A percentile compares a stretch with the other conserved stretches of the same genome.
Evolutionary conservation across 2,888 invertebrate species (phyloP).

Genomic region (Drosophila recens): DNA sequence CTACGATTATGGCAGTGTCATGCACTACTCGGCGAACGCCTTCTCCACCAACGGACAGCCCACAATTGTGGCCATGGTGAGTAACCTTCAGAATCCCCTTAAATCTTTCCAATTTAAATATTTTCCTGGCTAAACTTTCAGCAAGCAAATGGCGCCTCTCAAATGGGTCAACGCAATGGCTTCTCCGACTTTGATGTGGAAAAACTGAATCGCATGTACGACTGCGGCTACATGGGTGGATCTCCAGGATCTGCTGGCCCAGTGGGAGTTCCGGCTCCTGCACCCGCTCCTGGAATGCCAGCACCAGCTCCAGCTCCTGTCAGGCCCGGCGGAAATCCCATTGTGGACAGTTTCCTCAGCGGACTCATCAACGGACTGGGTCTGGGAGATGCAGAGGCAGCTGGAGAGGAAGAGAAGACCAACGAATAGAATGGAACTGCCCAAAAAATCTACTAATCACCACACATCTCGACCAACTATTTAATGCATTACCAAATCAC

Average conservation of each 20-base stretch:
- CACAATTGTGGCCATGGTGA: conserved; percentile 90
- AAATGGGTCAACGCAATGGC: conserved; percentile 91
- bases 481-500: conserved; percentile 58
- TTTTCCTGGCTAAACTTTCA: conserved; percentile 3
- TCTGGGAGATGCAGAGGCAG: conserved; percentile 65
- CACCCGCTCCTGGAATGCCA: conserved; percentile 15
- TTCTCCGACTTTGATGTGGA: conserved; percentile 90
- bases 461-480: conserved; percentile 53
- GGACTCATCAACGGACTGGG: conserved; percentile 82
- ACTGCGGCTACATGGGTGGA: conserved; percentile 85
- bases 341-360: conserved; percentile 80
- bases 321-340: conserved; percentile 63
- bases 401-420: conserved; percentile 38
- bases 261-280: conserved; percentile 23
- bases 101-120: too few relatives aligned
- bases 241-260: background rate
- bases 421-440: conserved; percentile 14
- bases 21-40: conserved; percentile 93
- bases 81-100: conserved; percentile 7
- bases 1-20: conserved; percentile 93
- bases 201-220: conserved; percentile 92
- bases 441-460: conserved; percentile 45
- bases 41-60: conserved; percentile 90
- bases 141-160: conserved; percentile 82
- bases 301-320: conserved; percentile 32